Evolutionary conservation across 1,140 invertebrate genomes (phyloP), one percentile per base, ranked within the genome.

Genomic region (Colletes gigas): DNA sequence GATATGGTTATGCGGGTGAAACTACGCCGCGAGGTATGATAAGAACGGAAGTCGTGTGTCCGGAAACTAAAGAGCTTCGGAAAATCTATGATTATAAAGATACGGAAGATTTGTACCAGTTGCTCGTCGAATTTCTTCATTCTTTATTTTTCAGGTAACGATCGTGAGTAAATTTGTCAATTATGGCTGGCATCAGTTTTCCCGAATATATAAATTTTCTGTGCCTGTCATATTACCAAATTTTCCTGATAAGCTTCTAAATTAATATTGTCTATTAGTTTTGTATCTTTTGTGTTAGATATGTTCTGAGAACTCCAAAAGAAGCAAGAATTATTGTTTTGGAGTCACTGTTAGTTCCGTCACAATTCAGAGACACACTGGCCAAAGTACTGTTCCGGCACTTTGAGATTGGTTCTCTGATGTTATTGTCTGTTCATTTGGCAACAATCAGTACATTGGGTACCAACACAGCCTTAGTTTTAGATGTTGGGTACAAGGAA

Each of bases 1-100:
- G 98, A 92, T 97, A 97, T 94, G 98, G 98, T 63, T 98, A 98
- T 93, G 97, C 97, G 66, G 97, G 97, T 41, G 98, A 99, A 93
- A 94, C 95, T 69, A 95, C 96, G 50, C 98, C 98, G 54, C 94
- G 98, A 80, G 97, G 96, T 89, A 98, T 99, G 67, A 96, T 99
- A 81, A 96, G 95, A 68, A 96, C 97, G 1, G 94, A 97, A 92
- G 94, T 98, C 8, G 96, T 95, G 91, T 95, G 96, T 88, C 92
- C 95, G 10, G 94, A 94, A 84, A 95, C 95, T 47, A 95, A 95
- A 70, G 91, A 95, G 86, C 90, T 94, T 9, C 94, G 95, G 87
- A 95, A 95, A 79, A 93, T 99, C n/a, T 95, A 95, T 88, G 95
- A 97, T 77, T 97, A 96, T 89, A 93, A 94, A 63, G 93, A 95